A percentile compares a stretch with the other conserved stretches of the same genome.
phyloP scores from a whole-genome alignment of 2,797 vertebrate species.

The Acestrorhynchus altus region DNA sequence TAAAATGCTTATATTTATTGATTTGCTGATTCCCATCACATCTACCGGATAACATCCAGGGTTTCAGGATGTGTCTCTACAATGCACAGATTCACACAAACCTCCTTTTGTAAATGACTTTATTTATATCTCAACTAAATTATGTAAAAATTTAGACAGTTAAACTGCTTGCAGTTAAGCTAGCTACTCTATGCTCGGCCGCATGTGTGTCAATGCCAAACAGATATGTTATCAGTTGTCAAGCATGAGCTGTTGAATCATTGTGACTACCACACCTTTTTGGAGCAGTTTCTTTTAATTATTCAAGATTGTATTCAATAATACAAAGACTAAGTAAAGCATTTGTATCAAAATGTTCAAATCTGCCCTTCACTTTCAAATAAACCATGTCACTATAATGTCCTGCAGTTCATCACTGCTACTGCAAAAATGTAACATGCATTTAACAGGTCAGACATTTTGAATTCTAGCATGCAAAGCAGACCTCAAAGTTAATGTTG shows the following conservation, averaged over 20 bases:
- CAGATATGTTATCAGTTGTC: neutral
- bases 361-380: neutral
- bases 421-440: neutral
- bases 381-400: neutral
- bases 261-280: neutral
- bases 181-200: neutral
- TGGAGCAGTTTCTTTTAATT: neutral
- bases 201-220: neutral
- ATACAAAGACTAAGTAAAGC: neutral
- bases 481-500: too few species aligned
- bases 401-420: neutral
- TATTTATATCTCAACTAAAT: too few species aligned
- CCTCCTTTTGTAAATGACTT: too few species aligned
- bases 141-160: too few species aligned
- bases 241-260: neutral
- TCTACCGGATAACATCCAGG: too few species aligned
- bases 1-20: too few species aligned
- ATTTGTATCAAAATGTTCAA: constrained; percentile 10
- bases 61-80: too few species aligned
- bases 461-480: neutral
- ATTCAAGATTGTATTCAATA: neutral
- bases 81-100: too few species aligned
- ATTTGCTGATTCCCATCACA: too few species aligned
- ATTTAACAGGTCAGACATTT: neutral
- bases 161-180: too few species aligned